phyloP scores from a whole-genome alignment of 1,140 invertebrate species.

The Papilio aristodemus region DNA sequence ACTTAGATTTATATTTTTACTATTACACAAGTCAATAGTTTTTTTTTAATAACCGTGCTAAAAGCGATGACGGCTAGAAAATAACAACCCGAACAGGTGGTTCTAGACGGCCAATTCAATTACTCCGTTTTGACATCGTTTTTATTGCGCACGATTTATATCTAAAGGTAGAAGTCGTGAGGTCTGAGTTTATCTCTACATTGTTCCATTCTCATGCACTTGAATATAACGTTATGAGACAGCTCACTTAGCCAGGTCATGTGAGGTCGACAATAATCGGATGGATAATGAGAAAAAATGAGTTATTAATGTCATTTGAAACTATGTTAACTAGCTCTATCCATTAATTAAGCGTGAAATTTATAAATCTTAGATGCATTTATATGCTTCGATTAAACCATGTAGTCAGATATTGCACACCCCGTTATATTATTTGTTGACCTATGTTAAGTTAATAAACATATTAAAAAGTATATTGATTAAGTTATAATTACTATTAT shows the following conservation, averaged over 20 bases:
- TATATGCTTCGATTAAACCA: no score
- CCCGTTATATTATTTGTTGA: no score
- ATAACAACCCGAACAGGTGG: slow-evolving; percentile 17
- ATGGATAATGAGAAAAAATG: background rate
- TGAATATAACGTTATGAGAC: slow-evolving; percentile 26
- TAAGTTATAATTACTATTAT: no score
- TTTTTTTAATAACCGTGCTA: background rate
- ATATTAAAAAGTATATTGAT: no score
- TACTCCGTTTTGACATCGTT: slow-evolving; percentile 40
- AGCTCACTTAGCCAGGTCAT: slow-evolving; percentile 16
- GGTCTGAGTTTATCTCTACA: slow-evolving; percentile 42
- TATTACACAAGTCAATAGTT: no score
- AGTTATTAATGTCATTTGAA: background rate
- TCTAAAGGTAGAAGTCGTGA: slow-evolving; percentile 52
- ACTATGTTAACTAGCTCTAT: background rate
- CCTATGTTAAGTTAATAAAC: no score
- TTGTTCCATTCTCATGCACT: slow-evolving; percentile 31
- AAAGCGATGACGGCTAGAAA: background rate
- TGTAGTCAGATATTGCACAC: no score
- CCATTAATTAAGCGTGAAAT: background rate
- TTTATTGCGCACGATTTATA: slow-evolving; percentile 43
- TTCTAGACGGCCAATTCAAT: slow-evolving; percentile 33
- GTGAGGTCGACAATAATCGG: background rate
- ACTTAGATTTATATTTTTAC: no score
- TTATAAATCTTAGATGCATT: background rate